phyloP scores from a whole-genome alignment of 2,113 vertebrate species.

The Malurus alboscapulatus region DNA sequence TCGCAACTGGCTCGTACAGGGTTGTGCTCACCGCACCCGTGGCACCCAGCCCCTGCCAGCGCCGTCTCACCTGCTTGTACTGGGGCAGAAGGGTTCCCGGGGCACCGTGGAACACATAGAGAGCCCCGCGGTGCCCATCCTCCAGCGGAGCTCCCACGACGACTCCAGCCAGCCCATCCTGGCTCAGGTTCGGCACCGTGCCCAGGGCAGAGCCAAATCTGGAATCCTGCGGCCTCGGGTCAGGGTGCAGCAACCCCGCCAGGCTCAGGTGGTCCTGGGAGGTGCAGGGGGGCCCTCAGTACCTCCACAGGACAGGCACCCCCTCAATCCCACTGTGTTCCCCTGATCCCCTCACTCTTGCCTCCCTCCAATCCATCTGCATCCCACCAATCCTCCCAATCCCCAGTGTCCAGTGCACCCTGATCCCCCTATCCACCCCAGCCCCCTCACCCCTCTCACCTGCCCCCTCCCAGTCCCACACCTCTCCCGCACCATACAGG shows the following conservation, averaged over 20 bases:
- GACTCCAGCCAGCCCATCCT: slow-evolving; percentile 83
- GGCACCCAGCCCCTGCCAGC: not conserved
- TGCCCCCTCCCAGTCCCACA: too few relatives aligned
- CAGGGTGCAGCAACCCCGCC: slow-evolving; percentile 80
- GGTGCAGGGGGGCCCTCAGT: not conserved
- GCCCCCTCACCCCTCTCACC: not conserved
- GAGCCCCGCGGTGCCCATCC: slow-evolving; percentile 87
- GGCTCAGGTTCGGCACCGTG: slow-evolving; percentile 85
- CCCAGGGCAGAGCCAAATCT: slow-evolving; percentile 89
- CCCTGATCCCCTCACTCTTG: too few relatives aligned
- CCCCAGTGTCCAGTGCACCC: not conserved
- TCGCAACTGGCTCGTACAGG: rapidly evolving
- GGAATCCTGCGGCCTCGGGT: slow-evolving; percentile 81
- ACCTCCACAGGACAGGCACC: not conserved
- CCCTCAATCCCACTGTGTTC: not conserved
- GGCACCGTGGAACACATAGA: slow-evolving; percentile 87
- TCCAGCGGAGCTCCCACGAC: slow-evolving; percentile 91
- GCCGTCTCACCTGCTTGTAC: slow-evolving; percentile 78
- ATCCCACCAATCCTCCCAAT: too few relatives aligned
- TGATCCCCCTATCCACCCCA: too few relatives aligned
- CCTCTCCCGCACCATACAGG: not conserved
- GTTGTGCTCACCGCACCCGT: rapidly evolving
- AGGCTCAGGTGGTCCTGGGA: slow-evolving; percentile 74
- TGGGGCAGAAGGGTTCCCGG: slow-evolving; percentile 74
- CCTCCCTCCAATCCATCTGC: not conserved